Evolutionary conservation across 1,140 invertebrate species (phyloP), one percentile per base, ranked within the genome.

Genomic region (Trachymyrmex cornetzi): DNA sequence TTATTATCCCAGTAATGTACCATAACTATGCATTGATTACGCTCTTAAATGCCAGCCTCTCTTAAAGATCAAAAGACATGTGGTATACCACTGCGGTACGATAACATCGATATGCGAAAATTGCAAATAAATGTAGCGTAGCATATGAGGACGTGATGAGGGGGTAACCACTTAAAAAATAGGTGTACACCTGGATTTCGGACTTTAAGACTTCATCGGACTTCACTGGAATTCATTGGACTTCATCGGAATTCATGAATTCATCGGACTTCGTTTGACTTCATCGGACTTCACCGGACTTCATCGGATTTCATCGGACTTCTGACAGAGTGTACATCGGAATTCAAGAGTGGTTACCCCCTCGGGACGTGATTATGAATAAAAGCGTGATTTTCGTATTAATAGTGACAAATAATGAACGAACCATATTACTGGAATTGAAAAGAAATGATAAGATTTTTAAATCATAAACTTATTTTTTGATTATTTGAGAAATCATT

Each of bases 1-100:
- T 86, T 80, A 79, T 22, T 16, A 55, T 66, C 44, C 50, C 61
- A n/a, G 22, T 85, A 85, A 77, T 85, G 61, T 59, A 67, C 24
- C 34, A 34, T 44, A 79, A 59, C 48, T 77, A 67, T 30, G 59
- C 80, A 48, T 84, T 50, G 38, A 84, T 84, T 74, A 44, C 27
- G 11, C 22, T 72, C 6, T 12, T 59, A 63, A 22, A 9, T 38
- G 66, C 6, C 67, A 55, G 24, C 7, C 24, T 48, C 55, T 61
- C n/a, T 9, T 64, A 50, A 61, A 74, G 55, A 74, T 84, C 67
- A 50, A 74, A 74, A 34, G 80, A 84, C 11, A 22, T 14, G 24
- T n/a, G 16, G 22, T 59, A 48, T 11, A 67, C 9, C 11, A 34
- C 9, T 19, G 34, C 24, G 22, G 5, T 30, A 38, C n/a, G 34